phyloP scores from a whole-genome alignment of 2,888 invertebrate species.

The Graphium colonna region DNA sequence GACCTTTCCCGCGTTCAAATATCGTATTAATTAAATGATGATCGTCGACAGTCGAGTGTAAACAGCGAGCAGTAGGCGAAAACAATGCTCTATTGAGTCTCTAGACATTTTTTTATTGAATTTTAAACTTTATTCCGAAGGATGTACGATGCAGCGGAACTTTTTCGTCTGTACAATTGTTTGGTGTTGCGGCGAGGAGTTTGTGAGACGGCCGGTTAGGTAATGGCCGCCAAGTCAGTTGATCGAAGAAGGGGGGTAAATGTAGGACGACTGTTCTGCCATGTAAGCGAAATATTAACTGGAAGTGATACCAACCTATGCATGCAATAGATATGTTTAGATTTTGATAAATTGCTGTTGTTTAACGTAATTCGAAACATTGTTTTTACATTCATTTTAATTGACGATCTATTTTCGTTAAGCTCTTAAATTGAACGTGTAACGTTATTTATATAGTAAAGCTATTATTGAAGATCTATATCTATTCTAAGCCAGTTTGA shows the following conservation, averaged over 20 bases:
- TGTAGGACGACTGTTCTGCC: conserved; percentile 62
- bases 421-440: too few relatives aligned
- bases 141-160: conserved; percentile 35
- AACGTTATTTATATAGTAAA: too few relatives aligned
- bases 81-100: conserved; percentile 45
- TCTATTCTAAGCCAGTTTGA: neutral
- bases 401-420: too few relatives aligned
- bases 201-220: conserved; percentile 69
- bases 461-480: too few relatives aligned
- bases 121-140: conserved; percentile 42
- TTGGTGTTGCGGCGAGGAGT: conserved; percentile 45
- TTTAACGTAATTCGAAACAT: too few relatives aligned
- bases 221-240: conserved; percentile 68
- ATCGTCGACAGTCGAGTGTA: conserved; percentile 62
- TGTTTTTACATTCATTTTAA: too few relatives aligned
- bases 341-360: too few relatives aligned
- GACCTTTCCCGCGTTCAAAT: conserved; percentile 61
- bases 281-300: conserved; percentile 43
- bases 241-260: conserved; percentile 72
- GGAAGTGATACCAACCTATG: conserved; percentile 47
- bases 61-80: conserved; percentile 62
- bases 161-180: conserved; percentile 29
- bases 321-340: conserved; percentile 36
- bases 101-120: conserved; percentile 22
- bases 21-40: conserved; percentile 73